These are phyloP conservation scores for Drosophila demipolita DNA, from an alignment of 2,888 invertebrate genomes.

Conservation along the genomic window DNA sequence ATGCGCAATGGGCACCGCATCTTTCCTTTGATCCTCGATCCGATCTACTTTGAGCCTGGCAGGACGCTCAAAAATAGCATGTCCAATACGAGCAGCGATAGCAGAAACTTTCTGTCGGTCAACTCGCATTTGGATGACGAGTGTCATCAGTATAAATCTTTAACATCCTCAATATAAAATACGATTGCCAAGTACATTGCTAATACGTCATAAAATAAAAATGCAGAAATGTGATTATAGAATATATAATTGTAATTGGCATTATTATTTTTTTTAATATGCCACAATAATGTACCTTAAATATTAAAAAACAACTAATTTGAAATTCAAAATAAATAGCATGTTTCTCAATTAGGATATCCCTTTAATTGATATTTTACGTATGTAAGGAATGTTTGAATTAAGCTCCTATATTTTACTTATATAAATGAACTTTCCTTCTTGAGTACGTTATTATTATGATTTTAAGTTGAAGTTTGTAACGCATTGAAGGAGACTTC, in stretches of 20 bases:
- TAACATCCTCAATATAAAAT: not conserved
- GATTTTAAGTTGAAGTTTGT: not conserved
- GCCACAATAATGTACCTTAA: not conserved
- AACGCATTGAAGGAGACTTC: not conserved
- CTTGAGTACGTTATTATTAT: not conserved
- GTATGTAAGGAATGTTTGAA: not conserved
- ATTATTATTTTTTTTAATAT: not conserved
- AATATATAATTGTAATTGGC: not conserved
- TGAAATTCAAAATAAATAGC: not conserved
- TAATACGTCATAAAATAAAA: not conserved
- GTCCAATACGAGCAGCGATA: not conserved
- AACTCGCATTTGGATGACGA: slow-evolving; percentile 3
- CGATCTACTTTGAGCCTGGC: slow-evolving; percentile 68
- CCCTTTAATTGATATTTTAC: not conserved
- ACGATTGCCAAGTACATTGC: not conserved
- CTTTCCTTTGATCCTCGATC: slow-evolving; percentile 73
- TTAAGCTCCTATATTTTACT: too few species aligned
- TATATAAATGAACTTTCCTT: not conserved
- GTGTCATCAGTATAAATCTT: not conserved
- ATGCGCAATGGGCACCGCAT: slow-evolving; percentile 63
- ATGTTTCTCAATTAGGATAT: not conserved
- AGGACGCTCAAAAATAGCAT: slow-evolving; percentile 9
- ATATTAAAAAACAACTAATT: not conserved
- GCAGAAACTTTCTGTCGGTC: not conserved
- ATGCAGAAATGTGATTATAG: not conserved